Evolutionary conservation across 2,797 vertebrate genomes (phyloP), one percentile per base, ranked within the genome.

Genomic region (Serranus cabrilla): DNA sequence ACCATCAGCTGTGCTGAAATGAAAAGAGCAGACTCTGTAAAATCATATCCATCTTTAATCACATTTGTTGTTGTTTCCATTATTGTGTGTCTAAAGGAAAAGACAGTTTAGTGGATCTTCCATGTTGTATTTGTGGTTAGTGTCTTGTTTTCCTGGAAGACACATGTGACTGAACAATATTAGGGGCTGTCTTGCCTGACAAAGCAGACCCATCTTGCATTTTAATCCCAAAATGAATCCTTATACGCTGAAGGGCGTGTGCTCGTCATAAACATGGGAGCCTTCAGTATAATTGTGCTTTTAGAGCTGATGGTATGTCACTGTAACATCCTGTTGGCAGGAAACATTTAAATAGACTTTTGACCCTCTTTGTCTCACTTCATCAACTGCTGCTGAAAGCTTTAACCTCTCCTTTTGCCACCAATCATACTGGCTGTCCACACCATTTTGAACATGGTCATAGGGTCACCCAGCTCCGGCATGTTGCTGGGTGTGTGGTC

Each of bases 301-400:
- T 14, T 37, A 20, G 54, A 59, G 47, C 11, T 23, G 21, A 25
- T 47, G 47, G 21, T 40, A 10, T 45, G 43, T 11, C 61, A 20
- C 25, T 27, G 20, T 31, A 49, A 62, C 58, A 71, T 74, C 37
- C 23, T 55, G 55, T 27, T 61, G 39, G 61, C 78, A 86, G 86
- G 76, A 86, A 82, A 77, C 61, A 56, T 83, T 83, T 59, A 59
- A 81, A 74, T 31, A 12, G 37, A 51, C 69, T 55, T 84, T 50
- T 76, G 79, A 75, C 79, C 67, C 59, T 51, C 57, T 74, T 72
- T 78, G 72, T 86, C 67, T 76, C n/a, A 18, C 67, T 66, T 72
- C 49, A 45, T 76, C 68, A 71, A 25, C 66, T 47, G 51, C 80
- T 52, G 59, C 68, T 83, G 74, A 85, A 83, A 76, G 71, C 71